A percentile compares a stretch with the other conserved stretches of the same genome.
phyloP scores from a whole-genome alignment of 2,888 invertebrate species.

The Panzeria rudis region DNA sequence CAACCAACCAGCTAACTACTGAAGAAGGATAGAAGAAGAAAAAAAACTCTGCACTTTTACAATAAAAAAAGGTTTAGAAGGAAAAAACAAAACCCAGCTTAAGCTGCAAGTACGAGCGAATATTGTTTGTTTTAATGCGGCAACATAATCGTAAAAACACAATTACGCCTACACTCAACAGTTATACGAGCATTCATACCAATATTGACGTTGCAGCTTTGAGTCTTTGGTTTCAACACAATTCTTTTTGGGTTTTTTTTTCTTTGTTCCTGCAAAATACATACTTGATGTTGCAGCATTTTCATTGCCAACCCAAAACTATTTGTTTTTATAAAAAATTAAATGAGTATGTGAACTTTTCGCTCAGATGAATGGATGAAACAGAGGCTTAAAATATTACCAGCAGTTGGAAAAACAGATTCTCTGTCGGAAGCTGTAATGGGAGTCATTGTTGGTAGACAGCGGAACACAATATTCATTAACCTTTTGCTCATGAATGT shows the following conservation, averaged over 20 bases:
- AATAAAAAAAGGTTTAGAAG: not conserved
- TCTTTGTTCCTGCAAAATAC: constrained; percentile 28
- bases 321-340: constrained; percentile 60
- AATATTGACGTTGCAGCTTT: constrained; percentile 9
- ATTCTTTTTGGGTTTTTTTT: constrained; percentile 9
- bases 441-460: constrained; percentile 79
- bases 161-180: constrained; percentile 83
- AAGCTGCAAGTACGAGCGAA: constrained; percentile 53
- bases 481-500: constrained; percentile 81
- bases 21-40: constrained; percentile 58
- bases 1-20: constrained; percentile 56
- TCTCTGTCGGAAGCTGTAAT: constrained; percentile 81
- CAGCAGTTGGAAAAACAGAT: constrained; percentile 77
- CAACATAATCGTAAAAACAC: constrained; percentile 82
- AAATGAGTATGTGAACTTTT: constrained; percentile 70
- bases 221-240: constrained; percentile 14
- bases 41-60: constrained; percentile 22
- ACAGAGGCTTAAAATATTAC: constrained; percentile 76
- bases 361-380: constrained; percentile 37
- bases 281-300: constrained; percentile 40
- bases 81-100: constrained; percentile 30
- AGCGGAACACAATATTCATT: constrained; percentile 82
- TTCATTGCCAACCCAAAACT: constrained; percentile 54
- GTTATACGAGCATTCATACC: constrained; percentile 60
- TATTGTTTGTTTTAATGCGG: constrained; percentile 78